Evolutionary conservation across 2,797 vertebrate genomes (phyloP).

Genomic region (Borostomias antarcticus): DNA sequence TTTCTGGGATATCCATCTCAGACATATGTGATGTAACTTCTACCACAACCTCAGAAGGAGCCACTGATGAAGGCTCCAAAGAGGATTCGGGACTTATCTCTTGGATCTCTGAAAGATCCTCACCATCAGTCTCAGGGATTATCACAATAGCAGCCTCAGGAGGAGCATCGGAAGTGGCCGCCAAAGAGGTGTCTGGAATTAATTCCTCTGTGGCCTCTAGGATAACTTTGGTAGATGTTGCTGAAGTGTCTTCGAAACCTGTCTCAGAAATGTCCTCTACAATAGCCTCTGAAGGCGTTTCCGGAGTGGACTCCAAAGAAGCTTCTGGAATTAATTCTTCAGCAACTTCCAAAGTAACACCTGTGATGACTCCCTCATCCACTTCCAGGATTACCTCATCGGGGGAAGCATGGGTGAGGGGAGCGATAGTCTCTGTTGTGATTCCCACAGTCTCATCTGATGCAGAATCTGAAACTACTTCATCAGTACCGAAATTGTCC

Average conservation of each 20-base stretch:
- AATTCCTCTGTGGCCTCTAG: neutral
- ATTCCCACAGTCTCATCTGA: conserved; percentile 28
- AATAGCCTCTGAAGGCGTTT: conserved; percentile 7
- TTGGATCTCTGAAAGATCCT: conserved; percentile 17
- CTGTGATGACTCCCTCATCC: too few species aligned
- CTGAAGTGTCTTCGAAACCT: too few species aligned
- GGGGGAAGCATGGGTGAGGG: conserved; percentile 19
- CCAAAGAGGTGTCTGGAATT: conserved; percentile 8
- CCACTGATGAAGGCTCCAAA: conserved; percentile 5
- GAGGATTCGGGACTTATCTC: neutral
- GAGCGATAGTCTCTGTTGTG: neutral
- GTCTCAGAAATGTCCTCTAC: neutral
- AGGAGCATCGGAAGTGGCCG: conserved; percentile 1
- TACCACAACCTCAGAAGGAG: neutral
- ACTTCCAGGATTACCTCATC: too few species aligned
- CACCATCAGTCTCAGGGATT: conserved; percentile 8
- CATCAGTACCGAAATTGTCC: conserved; percentile 11
- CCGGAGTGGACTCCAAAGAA: too few species aligned
- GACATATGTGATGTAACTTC: neutral
- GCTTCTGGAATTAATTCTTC: neutral
- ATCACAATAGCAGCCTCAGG: conserved; percentile 19
- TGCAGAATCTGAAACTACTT: conserved; percentile 1
- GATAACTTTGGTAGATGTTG: neutral
- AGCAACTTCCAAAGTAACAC: neutral
- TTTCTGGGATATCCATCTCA: neutral